Evolutionary conservation across 2,888 invertebrate genomes (phyloP), one percentile per base, ranked within the genome.

Genomic region (Monoplex corrugatus): DNA sequence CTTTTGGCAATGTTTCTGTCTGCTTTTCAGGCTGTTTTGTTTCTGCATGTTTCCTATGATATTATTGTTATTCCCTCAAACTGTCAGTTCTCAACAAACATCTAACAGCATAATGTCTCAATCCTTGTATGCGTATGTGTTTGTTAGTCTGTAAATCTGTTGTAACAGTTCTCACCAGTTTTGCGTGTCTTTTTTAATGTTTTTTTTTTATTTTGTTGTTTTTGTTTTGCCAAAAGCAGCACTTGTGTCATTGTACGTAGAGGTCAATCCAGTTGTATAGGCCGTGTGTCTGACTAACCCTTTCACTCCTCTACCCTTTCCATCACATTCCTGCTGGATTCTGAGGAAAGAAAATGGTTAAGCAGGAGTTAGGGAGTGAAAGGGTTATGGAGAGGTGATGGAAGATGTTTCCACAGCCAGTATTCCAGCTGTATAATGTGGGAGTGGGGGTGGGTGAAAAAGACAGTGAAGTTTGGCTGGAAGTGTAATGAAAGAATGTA

Each of bases 91-190:
- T 83, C 2, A 32, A 45, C 32, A 1, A 16, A 32, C 82, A 83
- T 83, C 32, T 45, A 83, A 19, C 82, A 28, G n/a, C 82, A 80
- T 72, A 72, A 72, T 80, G 78, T 80, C 40, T 80, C 40, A 10
- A 38, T 75, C 68, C 68, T 68, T 6, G 32, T n/a, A 23, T n/a
- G 68, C 8, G 16, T 16, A 32, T 68, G n/a, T 68, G 3, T 23
- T 3, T 50, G 50, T 50, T 57, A 23, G 16, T 57, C 57, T 5
- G 28, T 57, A 13, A 23, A 2, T 23, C 32, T 75, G 35, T 38
- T 75, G 75, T 38, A n/a, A n/a, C n/a, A n/a, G n/a, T n/a, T n/a
- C n/a, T n/a, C n/a, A n/a, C n/a, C n/a, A n/a, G n/a, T n/a, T n/a
- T n/a, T n/a, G n/a, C n/a, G n/a, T n/a, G n/a, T n/a, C n/a, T n/a